Evolutionary conservation across 2,797 vertebrate genomes (phyloP).

Genomic region (Lagocephalus sceleratus): DNA sequence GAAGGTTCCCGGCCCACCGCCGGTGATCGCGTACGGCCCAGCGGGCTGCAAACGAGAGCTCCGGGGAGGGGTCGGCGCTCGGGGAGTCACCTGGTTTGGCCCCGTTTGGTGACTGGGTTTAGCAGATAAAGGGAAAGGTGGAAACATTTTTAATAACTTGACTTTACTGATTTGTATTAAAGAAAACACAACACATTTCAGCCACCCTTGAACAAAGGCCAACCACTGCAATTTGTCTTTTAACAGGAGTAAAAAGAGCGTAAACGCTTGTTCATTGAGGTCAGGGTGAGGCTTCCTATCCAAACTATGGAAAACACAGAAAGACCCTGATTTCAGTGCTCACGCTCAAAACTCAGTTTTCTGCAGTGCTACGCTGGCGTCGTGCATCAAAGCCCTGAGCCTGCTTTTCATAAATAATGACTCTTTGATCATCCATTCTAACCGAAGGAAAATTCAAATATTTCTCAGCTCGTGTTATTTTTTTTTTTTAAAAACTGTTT

Average conservation of each 20-base stretch:
- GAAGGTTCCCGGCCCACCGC: constrained; percentile 27
- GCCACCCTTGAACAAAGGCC: too few species aligned
- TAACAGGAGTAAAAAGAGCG: too few species aligned
- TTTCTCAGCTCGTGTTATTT: constrained; percentile 8
- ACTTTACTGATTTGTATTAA: too few species aligned
- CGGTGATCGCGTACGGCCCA: constrained; percentile 45
- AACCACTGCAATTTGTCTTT: neutral
- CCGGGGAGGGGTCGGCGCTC: constrained; percentile 1
- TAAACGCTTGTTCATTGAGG: too few species aligned
- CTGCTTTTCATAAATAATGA: constrained; percentile 34
- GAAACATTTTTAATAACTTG: too few species aligned
- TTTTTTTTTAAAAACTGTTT: neutral
- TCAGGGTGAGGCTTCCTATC: too few species aligned
- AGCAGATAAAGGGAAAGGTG: too few species aligned
- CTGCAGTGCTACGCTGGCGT: too few species aligned
- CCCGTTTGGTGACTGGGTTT: constrained; percentile 2
- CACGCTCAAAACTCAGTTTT: too few species aligned
- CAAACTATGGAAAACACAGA: too few species aligned
- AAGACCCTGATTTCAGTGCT: too few species aligned
- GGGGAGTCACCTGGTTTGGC: constrained; percentile 37
- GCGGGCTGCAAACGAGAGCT: constrained; percentile 31
- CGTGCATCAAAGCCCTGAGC: too few species aligned
- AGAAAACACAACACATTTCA: neutral
- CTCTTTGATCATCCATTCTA: constrained; percentile 18
- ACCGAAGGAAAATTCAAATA: constrained; percentile 11